Conservation (phyloP, 2,113 vertebrate species). For the Onychostoma macrolepis region DNA sequence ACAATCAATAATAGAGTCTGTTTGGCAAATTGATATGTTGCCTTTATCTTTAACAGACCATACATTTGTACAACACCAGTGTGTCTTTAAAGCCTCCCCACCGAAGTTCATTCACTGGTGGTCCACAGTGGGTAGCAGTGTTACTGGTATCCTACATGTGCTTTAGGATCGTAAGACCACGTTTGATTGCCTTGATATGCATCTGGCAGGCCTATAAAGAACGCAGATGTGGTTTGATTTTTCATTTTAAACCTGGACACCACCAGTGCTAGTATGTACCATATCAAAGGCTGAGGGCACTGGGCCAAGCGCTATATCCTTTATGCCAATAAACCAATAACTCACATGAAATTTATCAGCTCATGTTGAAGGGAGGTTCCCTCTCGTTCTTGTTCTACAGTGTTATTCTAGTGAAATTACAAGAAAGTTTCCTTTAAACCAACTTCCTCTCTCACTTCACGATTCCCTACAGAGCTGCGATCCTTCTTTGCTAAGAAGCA, state of each 20-base stretch:
- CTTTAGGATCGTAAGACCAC: conserved; percentile 35
- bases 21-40: conserved; percentile 35
- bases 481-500: conserved; percentile 20
- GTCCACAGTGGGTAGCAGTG: conserved; percentile 40
- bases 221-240: conserved; percentile 40
- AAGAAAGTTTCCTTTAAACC: conserved; percentile 10
- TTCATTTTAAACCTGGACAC: conserved; percentile 48
- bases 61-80: conserved; percentile 35
- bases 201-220: conserved; percentile 62
- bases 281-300: conserved; percentile 53
- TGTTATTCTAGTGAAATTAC: conserved; percentile 22
- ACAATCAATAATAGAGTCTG: conserved; percentile 42
- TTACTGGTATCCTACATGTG: conserved; percentile 44
- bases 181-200: conserved; percentile 57
- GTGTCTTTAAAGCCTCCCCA: neutral
- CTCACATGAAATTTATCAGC: conserved; percentile 19
- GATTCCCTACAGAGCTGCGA: conserved; percentile 25
- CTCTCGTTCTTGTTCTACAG: conserved; percentile 15
- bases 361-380: conserved; percentile 9
- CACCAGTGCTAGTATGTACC: conserved; percentile 4
- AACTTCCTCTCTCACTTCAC: conserved; percentile 25
- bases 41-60: conserved; percentile 40
- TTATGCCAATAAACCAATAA: conserved; percentile 36
- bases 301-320: conserved; percentile 14
- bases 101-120: conserved; percentile 39